Evolutionary conservation across 2,113 vertebrate genomes (phyloP).

Genomic region (Bothrops jararaca): DNA sequence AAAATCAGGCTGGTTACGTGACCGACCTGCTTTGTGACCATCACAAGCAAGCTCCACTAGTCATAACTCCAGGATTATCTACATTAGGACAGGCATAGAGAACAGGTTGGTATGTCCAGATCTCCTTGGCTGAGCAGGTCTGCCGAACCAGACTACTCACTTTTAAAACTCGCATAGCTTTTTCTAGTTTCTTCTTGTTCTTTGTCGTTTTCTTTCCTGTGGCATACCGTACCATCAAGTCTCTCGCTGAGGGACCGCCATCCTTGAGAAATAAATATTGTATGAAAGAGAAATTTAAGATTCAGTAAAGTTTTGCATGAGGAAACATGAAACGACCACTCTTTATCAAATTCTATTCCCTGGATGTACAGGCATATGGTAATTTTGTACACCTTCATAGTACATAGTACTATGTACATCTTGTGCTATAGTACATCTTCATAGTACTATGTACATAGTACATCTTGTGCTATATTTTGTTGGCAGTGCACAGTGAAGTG

Average conservation of each 20-base stretch:
- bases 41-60: not conserved
- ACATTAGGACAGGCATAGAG: not conserved
- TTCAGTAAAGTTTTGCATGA: accelerated
- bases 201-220: conserved; percentile 89
- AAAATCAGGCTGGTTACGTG: not conserved
- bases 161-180: conserved; percentile 83
- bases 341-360: accelerated
- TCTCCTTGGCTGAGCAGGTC: not conserved
- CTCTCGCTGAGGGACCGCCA: conserved; percentile 81
- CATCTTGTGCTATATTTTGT: not conserved
- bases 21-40: not conserved
- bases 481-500: not conserved
- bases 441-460: no score
- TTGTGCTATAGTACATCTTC: no score
- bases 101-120: not conserved
- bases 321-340: not conserved
- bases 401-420: no score
- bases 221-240: conserved; percentile 80
- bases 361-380: not conserved
- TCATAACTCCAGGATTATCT: not conserved
- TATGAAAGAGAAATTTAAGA: not conserved
- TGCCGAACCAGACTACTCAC: conserved; percentile 56
- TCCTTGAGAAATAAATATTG: conserved; percentile 66
- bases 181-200: conserved; percentile 92
- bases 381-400: accelerated